Conservation (phyloP, 2,888 invertebrate species). For the Eudasyphora cyanicolor region DNA sequence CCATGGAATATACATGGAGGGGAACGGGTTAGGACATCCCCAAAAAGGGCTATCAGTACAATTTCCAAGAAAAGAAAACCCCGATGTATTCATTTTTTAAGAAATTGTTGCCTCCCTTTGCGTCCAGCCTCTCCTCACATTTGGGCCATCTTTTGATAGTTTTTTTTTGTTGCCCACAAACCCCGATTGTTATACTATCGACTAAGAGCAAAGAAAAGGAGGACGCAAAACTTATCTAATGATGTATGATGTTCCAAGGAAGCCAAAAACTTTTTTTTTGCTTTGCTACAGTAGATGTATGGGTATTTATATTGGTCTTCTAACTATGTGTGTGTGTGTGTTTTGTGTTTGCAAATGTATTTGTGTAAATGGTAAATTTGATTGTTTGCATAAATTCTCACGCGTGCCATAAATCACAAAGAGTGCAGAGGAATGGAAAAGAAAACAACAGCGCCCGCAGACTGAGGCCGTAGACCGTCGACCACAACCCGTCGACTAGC, state of each 20-base stretch:
- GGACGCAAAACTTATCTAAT: slow-evolving; percentile 26
- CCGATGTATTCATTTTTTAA: neutral
- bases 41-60: neutral
- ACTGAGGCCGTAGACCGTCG: no score
- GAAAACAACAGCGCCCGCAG: no score
- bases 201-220: slow-evolving; percentile 6
- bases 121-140: neutral
- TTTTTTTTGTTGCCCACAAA: neutral
- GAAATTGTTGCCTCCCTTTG: slow-evolving; percentile 6
- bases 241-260: slow-evolving; percentile 49
- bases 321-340: neutral
- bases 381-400: slow-evolving; percentile 63
- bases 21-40: neutral
- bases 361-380: slow-evolving; percentile 39
- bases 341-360: slow-evolving; percentile 11
- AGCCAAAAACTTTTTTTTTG: slow-evolving; percentile 42
- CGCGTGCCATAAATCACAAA: slow-evolving; percentile 61
- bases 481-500: slow-evolving; percentile 11
- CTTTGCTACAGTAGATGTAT: slow-evolving; percentile 15
- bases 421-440: slow-evolving; percentile 11
- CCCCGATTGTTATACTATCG: neutral
- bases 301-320: no score
- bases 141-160: slow-evolving; percentile 26
- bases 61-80: neutral
- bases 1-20: neutral